These are phyloP conservation scores for Staurois parvus DNA, from an alignment of 2,797 vertebrate species.

Conservation along the genomic window DNA sequence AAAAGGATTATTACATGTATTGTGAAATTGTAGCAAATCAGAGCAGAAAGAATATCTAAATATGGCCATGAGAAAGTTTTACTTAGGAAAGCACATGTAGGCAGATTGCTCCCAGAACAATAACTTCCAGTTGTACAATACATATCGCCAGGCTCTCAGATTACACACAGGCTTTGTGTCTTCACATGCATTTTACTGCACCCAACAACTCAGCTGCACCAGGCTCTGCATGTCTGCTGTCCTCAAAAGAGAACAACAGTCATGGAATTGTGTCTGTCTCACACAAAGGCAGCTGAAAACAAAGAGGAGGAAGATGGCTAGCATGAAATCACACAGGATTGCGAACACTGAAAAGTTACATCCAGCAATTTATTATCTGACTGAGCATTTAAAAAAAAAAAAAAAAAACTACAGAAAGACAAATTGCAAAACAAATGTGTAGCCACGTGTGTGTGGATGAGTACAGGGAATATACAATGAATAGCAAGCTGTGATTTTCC, in stretches of 20 bases:
- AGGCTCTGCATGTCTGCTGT: background rate
- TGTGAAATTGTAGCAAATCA: too few species aligned
- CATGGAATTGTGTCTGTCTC: background rate
- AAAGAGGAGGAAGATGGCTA: slow-evolving; percentile 19
- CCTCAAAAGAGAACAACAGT: slow-evolving; percentile 22
- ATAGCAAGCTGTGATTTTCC: background rate
- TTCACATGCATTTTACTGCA: background rate
- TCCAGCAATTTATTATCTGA: background rate
- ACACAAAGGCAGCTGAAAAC: slow-evolving; percentile 43
- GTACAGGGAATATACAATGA: background rate
- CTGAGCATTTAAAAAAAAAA: background rate
- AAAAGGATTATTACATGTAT: too few species aligned
- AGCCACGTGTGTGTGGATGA: background rate
- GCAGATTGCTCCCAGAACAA: background rate
- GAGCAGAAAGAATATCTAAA: background rate
- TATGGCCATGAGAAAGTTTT: background rate
- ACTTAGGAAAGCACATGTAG: background rate
- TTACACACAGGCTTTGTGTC: slow-evolving; percentile 13
- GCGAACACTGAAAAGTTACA: background rate
- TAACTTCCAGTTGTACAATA: background rate
- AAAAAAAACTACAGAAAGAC: background rate
- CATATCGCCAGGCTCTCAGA: background rate
- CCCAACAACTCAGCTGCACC: background rate
- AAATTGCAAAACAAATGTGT: background rate
- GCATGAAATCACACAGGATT: background rate